Evolutionary conservation across 1,140 invertebrate genomes (phyloP), one percentile per base, ranked within the genome.

Genomic region (Muscidifurax raptorellus): DNA sequence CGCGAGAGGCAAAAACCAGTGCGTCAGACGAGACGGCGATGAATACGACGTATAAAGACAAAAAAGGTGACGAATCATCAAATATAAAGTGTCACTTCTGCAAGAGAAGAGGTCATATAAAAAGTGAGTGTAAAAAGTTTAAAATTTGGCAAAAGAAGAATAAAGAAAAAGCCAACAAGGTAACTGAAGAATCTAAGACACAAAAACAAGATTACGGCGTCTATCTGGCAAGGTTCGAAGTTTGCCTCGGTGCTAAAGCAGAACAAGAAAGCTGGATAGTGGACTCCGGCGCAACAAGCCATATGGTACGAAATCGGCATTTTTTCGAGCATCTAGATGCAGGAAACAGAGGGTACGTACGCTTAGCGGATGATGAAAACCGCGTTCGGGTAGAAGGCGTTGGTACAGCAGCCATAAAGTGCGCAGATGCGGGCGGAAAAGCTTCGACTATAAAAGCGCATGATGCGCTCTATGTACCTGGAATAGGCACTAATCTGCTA

Each of bases 401-500:
- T 3, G 71, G 71, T 15, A 30, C 28, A 74, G 30, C 18, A 36
- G 10, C 28, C 25, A 22, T 74, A 28, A 74, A 74, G 66, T 67
- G 66, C 27, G n/a, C 66, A 28, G 27, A 67, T 67, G 12, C 7
- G n/a, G n/a, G 2, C 13, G 69, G 69, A 27, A 72, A 72, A 72
- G 7, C 15, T 10, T 72, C 30, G 3, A 32, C 15, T 15, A 36
- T 32, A 72, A 72, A 36, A 72, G 30, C 27, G 7, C 66, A 13
- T 27, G 30, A 67, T 25, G 13, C 25, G n/a, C 25, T 67, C 13
- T 67, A 85, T 85, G 89, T 92, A 36, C 91, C 92, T 0, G 87
- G 91, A 82, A 82, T 93, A 18, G 87, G 90, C 66, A 89, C 78
- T 27, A 92, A 91, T 80, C 81, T 93, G 44, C 89, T 93, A 22